Base-by-base conservation (phyloP, 2,888 invertebrate genomes). In the Drosophila meridionalis region DNA sequence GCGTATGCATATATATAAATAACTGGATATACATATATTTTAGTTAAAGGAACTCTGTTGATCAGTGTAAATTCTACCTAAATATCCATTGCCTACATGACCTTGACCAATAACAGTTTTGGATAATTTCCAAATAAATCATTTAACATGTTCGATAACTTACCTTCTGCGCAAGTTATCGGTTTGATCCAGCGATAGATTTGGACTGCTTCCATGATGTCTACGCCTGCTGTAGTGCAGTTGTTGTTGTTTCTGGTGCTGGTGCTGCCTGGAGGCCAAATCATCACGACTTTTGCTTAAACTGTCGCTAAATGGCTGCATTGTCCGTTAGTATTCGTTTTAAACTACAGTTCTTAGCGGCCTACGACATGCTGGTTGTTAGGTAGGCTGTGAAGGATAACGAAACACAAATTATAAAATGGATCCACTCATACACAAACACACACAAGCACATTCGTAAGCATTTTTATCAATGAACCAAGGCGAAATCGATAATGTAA, bases 211-310 rank as follows among this genome's bases (percentile, higher is more conserved):
- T 69, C 89, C 92, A 84, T 92, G 90, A 71, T 90, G 89, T 59
- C 76, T 78, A 42, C 83, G 88, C 20, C 59, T 61, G 58, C 81
- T 61, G 58, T 90, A 77, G 69, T 89, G 82, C 67, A 77, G 77
- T 68, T 87, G 76, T 55, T 85, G 83, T 57, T 78, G 53, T 14
- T 78, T 76, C 57, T 85, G 83, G 57, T 76, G 82, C 38, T 82
- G 77, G 34, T 89, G 89, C 59, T 86, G 81, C 55, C 87, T 76
- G 80, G 80, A 50, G 80, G 90, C 90, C 82, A 93, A 85, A 89
- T 93, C 93, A 81, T 93, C 93, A 50, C 92, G 92, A 87, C 93
- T 93, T 81, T 92, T 93, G 81, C 90, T 92, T 68, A 92, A 80
- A 66, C 88, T 91, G 71, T 93, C 92, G 76, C 85, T 90, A 74